These are phyloP conservation scores for Margaritifera margaritifera DNA, from an alignment of 2,888 invertebrate genomes.

Conservation along the genomic window DNA sequence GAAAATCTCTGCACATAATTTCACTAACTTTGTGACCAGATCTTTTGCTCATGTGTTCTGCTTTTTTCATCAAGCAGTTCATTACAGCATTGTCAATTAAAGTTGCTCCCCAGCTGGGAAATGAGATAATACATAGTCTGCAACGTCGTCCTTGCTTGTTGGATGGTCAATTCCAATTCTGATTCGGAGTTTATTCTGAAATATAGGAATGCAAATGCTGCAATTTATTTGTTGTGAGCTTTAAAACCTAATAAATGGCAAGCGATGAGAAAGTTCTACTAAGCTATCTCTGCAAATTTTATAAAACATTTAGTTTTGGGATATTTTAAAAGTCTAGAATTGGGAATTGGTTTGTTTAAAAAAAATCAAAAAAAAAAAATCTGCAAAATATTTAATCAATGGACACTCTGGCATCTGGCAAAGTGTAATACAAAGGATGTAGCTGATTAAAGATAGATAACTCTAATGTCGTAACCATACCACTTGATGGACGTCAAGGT, in stretches of 20 bases:
- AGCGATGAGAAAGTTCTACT: neutral
- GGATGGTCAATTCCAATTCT: conserved; percentile 60
- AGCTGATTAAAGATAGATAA: too few relatives aligned
- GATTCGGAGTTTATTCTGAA: conserved; percentile 46
- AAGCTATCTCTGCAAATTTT: neutral
- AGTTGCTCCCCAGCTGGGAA: conserved; percentile 35
- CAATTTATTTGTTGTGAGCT: conserved; percentile 1
- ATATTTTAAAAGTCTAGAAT: too few relatives aligned
- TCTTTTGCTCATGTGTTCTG: conserved; percentile 12
- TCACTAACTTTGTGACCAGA: too few relatives aligned
- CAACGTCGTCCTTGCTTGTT: conserved; percentile 29
- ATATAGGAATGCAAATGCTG: neutral
- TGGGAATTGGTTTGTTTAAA: too few relatives aligned
- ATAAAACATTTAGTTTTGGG: too few relatives aligned
- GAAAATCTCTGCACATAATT: too few relatives aligned
- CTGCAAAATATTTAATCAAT: too few relatives aligned
- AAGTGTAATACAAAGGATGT: too few relatives aligned
- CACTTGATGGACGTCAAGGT: too few relatives aligned
- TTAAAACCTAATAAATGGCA: neutral
- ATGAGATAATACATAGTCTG: conserved; percentile 45
- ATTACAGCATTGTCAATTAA: conserved; percentile 27
- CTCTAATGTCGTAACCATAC: too few relatives aligned
- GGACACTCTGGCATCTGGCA: too few relatives aligned
- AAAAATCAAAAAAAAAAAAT: too few relatives aligned
- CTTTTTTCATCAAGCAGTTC: conserved; percentile 24